Base-by-base conservation (phyloP, 2,113 vertebrate species). In the Cinclus cinclus region DNA sequence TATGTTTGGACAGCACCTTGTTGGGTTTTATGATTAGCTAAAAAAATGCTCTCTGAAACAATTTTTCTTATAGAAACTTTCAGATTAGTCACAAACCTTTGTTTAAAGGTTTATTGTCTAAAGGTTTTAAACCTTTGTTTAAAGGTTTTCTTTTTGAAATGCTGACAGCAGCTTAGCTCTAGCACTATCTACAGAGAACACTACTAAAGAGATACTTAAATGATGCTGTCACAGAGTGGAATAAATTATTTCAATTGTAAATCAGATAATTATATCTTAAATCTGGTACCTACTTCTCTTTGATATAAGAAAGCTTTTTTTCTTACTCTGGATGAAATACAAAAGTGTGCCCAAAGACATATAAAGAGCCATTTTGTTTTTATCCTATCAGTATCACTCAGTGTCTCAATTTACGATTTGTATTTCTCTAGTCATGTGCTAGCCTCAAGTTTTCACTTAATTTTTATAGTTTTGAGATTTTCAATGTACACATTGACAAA, bases 241-340 rank as follows among this genome's bases (percentile, higher is more conserved):
- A 92, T 83, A 73, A 89, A 76, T 91, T 65, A 94, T 96, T 95
- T 94, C 78, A 84, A 68, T 53, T 95, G 65, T 35, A 89, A 94
- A 88, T n/a, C 71, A 74, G 37, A 15, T 79, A 88, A 94, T 83
- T 88, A 63, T 69, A 39, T 8, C 55, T 67, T 58, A 85, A 83
- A 59, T 88, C 82, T 88, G 35, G 15, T 85, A 53, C 39, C 67
- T 89, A 44, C n/a, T 80, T 13, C 17, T 90, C 59, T 73, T 63
- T 69, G 13, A 56, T 59, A 25, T 13, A 77, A 69, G 35, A 67
- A 85, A 86, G 22, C 19, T 80, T 94, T 77, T 77, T 76, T 68
- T 53, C 35, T 37, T 49, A 15, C 58, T 75, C 30, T 27, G 41
- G 33, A 23, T 89, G 41, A 85, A 87, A 87, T 60, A 46, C 0